These are phyloP conservation scores for Cardiocondyla obscurior DNA, from an alignment of 1,140 invertebrate genomes.

Conservation along the genomic window DNA sequence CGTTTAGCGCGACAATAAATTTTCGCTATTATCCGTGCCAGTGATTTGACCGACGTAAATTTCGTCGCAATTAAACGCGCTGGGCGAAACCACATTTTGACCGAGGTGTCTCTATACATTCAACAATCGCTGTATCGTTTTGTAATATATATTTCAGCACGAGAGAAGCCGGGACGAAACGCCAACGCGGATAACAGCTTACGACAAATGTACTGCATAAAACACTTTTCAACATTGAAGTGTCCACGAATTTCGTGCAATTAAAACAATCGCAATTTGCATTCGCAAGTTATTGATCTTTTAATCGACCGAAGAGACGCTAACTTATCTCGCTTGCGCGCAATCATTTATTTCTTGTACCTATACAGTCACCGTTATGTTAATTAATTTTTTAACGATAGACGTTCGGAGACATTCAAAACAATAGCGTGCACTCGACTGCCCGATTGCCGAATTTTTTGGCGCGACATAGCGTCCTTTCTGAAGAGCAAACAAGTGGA, in stretches of 20 bases:
- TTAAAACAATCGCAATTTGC: constrained; percentile 3
- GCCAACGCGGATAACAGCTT: constrained; percentile 17
- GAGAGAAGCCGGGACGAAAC: not conserved
- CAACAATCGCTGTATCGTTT: constrained; percentile 47
- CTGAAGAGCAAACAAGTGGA: not conserved
- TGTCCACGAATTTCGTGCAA: constrained; percentile 1
- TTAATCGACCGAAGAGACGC: not conserved
- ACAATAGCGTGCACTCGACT: not conserved
- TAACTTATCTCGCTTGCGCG: not conserved
- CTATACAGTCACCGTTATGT: not conserved
- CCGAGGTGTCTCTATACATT: constrained; percentile 46
- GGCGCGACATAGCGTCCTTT: not conserved
- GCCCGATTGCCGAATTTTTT: constrained; percentile 7
- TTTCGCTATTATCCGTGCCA: constrained; percentile 46
- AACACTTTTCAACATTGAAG: constrained; percentile 17
- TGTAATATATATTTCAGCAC: constrained; percentile 56
- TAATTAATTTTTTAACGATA: not conserved
- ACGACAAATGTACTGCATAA: not conserved
- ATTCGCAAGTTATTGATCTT: constrained; percentile 12
- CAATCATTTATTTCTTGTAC: not conserved
- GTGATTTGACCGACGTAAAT: constrained; percentile 54
- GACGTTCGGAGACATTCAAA: not conserved
- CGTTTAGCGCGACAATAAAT: constrained; percentile 54
- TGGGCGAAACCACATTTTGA: constrained; percentile 51
- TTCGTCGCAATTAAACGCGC: constrained; percentile 53